Evolutionary conservation across 2,888 invertebrate genomes (phyloP).

Genomic region (Mesorhabditis sp.): DNA sequence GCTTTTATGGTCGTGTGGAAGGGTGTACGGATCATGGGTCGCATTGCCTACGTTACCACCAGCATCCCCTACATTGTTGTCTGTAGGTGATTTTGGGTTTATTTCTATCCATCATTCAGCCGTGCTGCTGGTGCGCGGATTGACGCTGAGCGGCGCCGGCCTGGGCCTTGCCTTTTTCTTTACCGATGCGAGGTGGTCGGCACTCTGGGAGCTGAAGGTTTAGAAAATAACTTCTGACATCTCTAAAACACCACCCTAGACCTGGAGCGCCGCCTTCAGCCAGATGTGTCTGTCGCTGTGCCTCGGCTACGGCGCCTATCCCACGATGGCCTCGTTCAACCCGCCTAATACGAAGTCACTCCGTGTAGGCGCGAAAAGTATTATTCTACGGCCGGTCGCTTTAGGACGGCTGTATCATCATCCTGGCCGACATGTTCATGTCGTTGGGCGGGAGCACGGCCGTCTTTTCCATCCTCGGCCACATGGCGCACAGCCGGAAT

Average conservation of each 20-base stretch:
- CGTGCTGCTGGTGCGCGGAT: not conserved
- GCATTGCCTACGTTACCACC: not conserved
- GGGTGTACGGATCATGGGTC: not conserved
- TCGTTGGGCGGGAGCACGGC: not conserved
- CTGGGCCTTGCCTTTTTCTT: not conserved
- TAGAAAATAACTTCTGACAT: not conserved
- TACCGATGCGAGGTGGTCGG: not conserved
- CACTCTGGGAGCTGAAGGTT: not conserved
- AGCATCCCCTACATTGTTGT: not conserved
- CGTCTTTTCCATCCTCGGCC: not conserved
- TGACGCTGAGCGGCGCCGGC: not conserved
- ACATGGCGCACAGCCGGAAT: not conserved
- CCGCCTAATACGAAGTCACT: not conserved
- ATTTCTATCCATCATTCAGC: not conserved
- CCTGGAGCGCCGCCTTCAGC: slow-evolving; percentile 3
- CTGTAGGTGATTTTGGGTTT: not conserved
- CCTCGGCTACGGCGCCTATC: slow-evolving; percentile 5
- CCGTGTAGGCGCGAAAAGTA: not conserved
- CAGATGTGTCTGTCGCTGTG: slow-evolving; percentile 5
- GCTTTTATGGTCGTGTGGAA: not conserved
- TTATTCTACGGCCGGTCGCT: not conserved
- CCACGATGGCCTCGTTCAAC: not conserved
- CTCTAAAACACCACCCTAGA: not conserved
- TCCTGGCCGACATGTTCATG: not conserved
- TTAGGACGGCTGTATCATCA: not conserved